Base-by-base conservation (phyloP, 2,113 vertebrate species). In the Platichthys flesus region DNA sequence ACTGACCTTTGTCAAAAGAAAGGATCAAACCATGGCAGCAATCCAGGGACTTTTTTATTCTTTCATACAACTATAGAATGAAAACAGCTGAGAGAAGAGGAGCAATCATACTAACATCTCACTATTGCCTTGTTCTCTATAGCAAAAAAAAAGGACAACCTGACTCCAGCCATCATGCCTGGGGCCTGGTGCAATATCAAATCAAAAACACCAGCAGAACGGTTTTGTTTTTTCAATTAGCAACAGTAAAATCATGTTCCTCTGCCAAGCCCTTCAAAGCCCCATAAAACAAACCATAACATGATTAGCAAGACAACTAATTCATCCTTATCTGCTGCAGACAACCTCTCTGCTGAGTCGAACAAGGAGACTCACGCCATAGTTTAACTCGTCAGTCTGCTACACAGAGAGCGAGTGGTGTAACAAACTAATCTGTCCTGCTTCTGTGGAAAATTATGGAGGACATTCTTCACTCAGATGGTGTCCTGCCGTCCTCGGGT, bases 391-490 rank as follows among this genome's bases (percentile, higher is more conserved):
- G 55, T 81, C 73, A 54, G 24, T 73, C 62, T 49, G 59, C 62
- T 54, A 62, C 69, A 69, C 10, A 6, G 28, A 60, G 74, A 84
- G 59, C 14, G 73, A 85, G 55, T 23, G 45, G 54, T 49, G 86
- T 66, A 74, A 55, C 55, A 68, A 82, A 78, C 74, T 86, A 88
- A 92, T 90, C 86, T 74, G 74, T 87, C 82, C 82, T 80, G 78
- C 81, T 81, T 67, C 78, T 20, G 9, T 75, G 63, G 78, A 89
- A 86, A 90, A 88, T 63, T 77, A 92, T 85, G 85, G 62, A 45
- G 79, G 55, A 60, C 80, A 91, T 91, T 88, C 88, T 78, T 91
- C 84, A 87, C 74, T 60, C 28, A 7, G 68, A 79, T 79, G 83
- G 81, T 18, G 16, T 73, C 63, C 77, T 70, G 81, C 74, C 88